These are phyloP conservation scores for Bolborhynchus lineola DNA, from an alignment of 2,113 vertebrate genomes.

Conservation along the genomic window DNA sequence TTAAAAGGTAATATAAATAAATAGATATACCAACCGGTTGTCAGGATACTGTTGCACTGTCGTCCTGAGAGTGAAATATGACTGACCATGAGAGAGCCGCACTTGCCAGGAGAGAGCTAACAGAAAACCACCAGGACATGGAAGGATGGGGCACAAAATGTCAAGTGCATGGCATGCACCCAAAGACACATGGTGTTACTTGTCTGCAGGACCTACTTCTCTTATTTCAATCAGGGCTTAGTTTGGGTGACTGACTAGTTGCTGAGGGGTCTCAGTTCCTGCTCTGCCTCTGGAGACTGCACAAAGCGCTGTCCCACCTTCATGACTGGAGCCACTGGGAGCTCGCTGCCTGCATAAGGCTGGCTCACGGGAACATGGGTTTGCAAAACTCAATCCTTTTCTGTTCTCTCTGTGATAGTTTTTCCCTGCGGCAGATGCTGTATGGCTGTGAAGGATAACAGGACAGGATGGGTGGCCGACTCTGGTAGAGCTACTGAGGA, in stretches of 20 bases:
- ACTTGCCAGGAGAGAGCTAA: conserved; percentile 11
- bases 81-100: conserved; percentile 67
- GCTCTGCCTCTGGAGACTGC: background rate
- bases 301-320: background rate
- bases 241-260: background rate
- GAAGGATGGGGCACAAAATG: conserved; percentile 36
- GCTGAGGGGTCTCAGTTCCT: background rate
- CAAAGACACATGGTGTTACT: fast-evolving
- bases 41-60: background rate
- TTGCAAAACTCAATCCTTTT: background rate
- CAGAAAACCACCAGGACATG: conserved; percentile 37
- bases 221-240: background rate
- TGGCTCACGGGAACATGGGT: fast-evolving
- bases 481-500: background rate
- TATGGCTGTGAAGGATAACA: background rate
- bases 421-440: background rate
- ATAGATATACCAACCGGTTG: conserved; percentile 69
- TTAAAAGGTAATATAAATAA: background rate
- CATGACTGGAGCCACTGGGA: background rate
- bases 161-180: background rate
- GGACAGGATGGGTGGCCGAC: background rate
- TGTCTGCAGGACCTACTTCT: background rate
- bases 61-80: conserved; percentile 59
- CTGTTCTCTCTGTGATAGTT: background rate
- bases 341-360: background rate